Base-by-base conservation (phyloP, 2,113 vertebrate species). In the Thinocorus orbignyianus region DNA sequence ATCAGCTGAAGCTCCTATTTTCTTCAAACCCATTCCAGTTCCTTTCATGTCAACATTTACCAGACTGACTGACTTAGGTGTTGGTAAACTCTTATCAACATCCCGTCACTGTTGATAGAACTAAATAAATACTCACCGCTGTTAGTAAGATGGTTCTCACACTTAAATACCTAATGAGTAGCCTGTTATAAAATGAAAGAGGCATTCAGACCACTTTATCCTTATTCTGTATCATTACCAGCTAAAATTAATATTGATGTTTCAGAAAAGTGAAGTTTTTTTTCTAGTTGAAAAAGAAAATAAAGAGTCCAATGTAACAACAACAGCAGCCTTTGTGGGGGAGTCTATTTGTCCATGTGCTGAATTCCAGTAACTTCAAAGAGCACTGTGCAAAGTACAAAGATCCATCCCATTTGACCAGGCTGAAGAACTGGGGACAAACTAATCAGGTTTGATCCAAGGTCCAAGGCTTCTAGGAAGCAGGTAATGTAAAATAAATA, bases 381-480 rank as follows among this genome's bases (percentile, higher is more conserved):
- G 12, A 78, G 64, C 64, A 24, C 57, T 39, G 80, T 72, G 66
- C 90, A 94, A 96, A 94, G 96, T 93, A 73, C 95, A 95, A 96
- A 96, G 95, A 86, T 93, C 69, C 48, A 78, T 70, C 24, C 24
- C 60, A 6, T 54, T 4, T 84, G 46, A 93, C 55, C 44, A 58
- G 60, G 35, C 88, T 48, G 55, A 71, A 78, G 64, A 91, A 49
- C 39, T 13, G 24, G 51, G 10, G 35, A 52, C 78, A 79, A 91
- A 89, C 26, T 54, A 17, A 77, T 33, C 35, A 9, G 61, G 48
- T 60, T 30, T 48, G 35, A 86, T 81, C 80, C 90, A 94, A 96
- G 80, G 92, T 90, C 72, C 82, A 84, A 37, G 5, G 55, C 69
- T 96, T 95, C 76, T 51, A 81, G 64, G 64, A 83, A 88, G 42